Base-by-base conservation (phyloP, 2,113 vertebrate genomes). In the Xerus inauris region DNA sequence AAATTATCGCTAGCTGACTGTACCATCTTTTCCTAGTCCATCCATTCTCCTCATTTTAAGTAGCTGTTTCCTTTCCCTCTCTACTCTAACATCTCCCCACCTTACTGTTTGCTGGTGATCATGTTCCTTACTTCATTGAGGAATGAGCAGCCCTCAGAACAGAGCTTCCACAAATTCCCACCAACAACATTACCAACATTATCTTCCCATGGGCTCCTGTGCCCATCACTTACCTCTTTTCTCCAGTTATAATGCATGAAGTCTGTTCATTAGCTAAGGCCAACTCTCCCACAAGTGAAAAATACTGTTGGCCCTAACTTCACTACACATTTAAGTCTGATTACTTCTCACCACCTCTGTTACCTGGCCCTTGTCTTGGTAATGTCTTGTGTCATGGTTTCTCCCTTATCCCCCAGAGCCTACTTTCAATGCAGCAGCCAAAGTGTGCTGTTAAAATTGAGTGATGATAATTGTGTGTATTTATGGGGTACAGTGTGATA, bases 271-370 rank as follows among this genome's bases (percentile, higher is more conserved):
- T 51, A 64, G 62, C 45, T 75, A 84, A 72, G 38, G 12, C 49
- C 28, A 92, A 32, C n/a, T 69, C 42, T 92, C 57, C 17, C 51
- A 89, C 73, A 59, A 92, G 73, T 83, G 30, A 92, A 86, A 85
- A 85, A 83, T 67, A 35, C 9, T 45, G 8, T 45, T 17, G 54
- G n/a, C 3, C 7, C n/a, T 54, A 76, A 87, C 19, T 91, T 94
- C 67, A 90, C 28, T 72, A 8, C 11, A 22, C 32, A 59, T 54
- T 92, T 92, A 90, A 79, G 24, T 47, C 49, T 59, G 40, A 54
- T 51, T 81, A 35, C 26, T 77, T 85, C 72, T 94, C 26, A 82
- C 77, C 42, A 85, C 19, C 38, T 1, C 26, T 51, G 40, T n/a
- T 14, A 6, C n/a, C n/a, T 83, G 9, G 57, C 42, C 42, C 2